Evolutionary conservation across 1,140 invertebrate genomes (phyloP), one percentile per base, ranked within the genome.

Genomic region (Triops longicaudatus): DNA sequence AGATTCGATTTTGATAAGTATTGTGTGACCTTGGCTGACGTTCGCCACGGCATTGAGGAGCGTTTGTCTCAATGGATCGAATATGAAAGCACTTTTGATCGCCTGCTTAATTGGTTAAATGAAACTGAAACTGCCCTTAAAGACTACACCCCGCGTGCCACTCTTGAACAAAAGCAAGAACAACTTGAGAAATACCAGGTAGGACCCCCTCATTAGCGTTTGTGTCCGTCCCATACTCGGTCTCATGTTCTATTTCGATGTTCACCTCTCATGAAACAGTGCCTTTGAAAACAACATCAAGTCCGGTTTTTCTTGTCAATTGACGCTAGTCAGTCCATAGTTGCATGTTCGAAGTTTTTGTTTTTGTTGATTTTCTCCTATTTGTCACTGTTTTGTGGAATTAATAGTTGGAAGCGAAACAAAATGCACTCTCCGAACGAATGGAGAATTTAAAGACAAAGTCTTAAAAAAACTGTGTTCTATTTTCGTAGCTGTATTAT

Each of bases 151-250:
- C 87, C 91, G 1, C 93, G 91, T 82, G 90, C 92, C 72, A 93
- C 93, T 2, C 85, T 96, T 0, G 92, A 96, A 81, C 95, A 97
- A 81, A 98, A 98, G 83, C 88, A 92, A 78, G 93, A 96, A 79
- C 95, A 97, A 82, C 86, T 95, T 1, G 90, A 91, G 80, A 94
- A 91, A 84, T 98, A 95, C 85, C 92, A 95, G 90, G 94, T 95
- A 87, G 85, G 83, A 27, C 10, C 50, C 14, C 50, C 50, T 63
- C 22, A 17, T 22, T 63, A 63, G 22, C 50, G 3, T 14, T 1
- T 63, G 10, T 22, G 22, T 63, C 14, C 14, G 22, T 63, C 50
- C 50, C 50, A 14, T 22, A 63, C 22, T 63, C 14, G 50, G 17
- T 63, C 14, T 22, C 22, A 6, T 63, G 17, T 63, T 22, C 7